These are phyloP conservation scores for Falco berigora DNA, from an alignment of 2,797 vertebrate genomes.

Conservation along the genomic window DNA sequence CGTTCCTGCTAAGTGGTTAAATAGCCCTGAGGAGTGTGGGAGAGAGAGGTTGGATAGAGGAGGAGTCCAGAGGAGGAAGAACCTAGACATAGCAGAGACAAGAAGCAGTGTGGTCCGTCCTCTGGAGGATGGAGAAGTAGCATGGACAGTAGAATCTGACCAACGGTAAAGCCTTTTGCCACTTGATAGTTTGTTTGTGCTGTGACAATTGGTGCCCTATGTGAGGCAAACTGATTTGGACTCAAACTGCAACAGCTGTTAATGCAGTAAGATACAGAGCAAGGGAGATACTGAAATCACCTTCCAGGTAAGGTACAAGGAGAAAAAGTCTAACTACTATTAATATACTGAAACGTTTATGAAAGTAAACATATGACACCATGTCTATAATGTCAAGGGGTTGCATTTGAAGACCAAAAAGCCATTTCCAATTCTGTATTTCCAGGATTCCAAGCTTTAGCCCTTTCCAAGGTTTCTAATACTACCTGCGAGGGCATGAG, in stretches of 20 bases:
- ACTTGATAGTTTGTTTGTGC: no score
- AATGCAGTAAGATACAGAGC: background rate
- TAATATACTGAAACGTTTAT: background rate
- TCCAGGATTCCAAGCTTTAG: background rate
- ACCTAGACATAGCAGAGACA: no score
- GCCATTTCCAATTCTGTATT: background rate
- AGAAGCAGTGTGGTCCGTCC: no score
- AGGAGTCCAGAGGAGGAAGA: no score
- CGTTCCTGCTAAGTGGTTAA: no score
- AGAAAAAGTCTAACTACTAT: background rate
- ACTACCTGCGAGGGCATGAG: background rate
- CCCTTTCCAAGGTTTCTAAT: background rate
- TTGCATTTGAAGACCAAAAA: background rate
- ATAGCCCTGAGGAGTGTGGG: no score
- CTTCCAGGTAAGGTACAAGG: background rate
- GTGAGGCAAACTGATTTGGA: no score
- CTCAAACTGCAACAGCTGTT: background rate
- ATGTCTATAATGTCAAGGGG: background rate
- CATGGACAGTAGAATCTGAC: no score
- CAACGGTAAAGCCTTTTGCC: no score
- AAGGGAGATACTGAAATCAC: background rate
- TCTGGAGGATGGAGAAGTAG: no score
- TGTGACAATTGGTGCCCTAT: no score
- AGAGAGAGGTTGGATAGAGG: no score
- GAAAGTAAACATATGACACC: background rate